Evolutionary conservation across 2,888 invertebrate species (phyloP), one percentile per base, ranked within the genome.

Genomic region (Drosophila anomelani): DNA sequence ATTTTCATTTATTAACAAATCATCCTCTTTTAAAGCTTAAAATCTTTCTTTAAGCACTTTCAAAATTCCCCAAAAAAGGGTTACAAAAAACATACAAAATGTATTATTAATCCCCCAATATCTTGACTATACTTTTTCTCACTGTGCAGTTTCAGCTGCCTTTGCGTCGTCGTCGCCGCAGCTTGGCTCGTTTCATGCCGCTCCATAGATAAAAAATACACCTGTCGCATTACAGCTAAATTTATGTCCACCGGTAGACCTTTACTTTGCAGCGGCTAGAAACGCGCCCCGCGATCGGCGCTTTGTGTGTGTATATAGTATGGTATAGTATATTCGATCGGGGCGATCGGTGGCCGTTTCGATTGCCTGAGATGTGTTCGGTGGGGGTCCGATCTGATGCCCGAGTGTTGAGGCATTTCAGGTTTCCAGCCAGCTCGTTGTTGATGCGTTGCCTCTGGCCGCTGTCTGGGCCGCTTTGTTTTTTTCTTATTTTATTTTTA

Each of bases 221-320:
- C 91, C 91, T 91, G 91, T 91, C 91, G 91, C 91, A 91, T 91
- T 91, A 91, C 91, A 88, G 89, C 83, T 85, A 90, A 91, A 91
- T 91, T 91, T 91, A 91, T 91, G 90, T 90, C 86, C 91, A 91
- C 91, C 90, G 91, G 91, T 90, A 91, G 91, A 91, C 91, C 91
- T 91, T 91, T 90, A 84, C 87, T 86, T 86, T 81, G 89, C 89
- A 76, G 85, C 76, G 89, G 79, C 89, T 90, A 90, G 85, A 90
- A 88, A 84, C 85, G 89, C 69, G 84, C 78, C 74, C 71, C 75
- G 88, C 56, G 55, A 62, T 49, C 46, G 6, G 4, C 32, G 43
- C 46, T 39, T 10, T 63, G 47, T 39, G n/a, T 62, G 60, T 55
- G 54, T 62, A 38, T 54, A 47, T 26, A n/a, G 29, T 47, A 39